Conservation (phyloP, 2,113 vertebrate species). For the Ciconia boyciana region DNA sequence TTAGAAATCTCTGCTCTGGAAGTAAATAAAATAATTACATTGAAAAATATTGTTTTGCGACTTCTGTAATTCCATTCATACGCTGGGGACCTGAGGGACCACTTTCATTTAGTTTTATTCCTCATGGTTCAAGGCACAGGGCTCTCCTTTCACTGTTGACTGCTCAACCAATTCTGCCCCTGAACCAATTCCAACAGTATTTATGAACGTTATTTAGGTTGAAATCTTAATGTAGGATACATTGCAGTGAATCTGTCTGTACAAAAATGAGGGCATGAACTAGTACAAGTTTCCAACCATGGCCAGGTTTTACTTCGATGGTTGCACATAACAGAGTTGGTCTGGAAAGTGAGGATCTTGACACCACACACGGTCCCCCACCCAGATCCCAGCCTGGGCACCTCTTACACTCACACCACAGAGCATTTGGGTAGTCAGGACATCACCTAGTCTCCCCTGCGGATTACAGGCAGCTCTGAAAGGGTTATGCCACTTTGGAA, state of each 20-base stretch:
- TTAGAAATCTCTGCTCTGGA: constrained; percentile 23
- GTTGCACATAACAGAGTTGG: neutral
- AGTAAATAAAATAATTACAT: constrained; percentile 49
- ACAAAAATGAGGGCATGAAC: neutral
- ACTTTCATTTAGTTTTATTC: constrained; percentile 32
- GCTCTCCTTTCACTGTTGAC: constrained; percentile 33
- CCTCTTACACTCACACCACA: fast-evolving
- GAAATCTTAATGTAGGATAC: neutral
- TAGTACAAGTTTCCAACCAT: neutral
- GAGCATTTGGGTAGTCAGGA: neutral
- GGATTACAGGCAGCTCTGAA: neutral
- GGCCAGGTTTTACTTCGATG: neutral
- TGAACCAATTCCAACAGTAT: constrained; percentile 13
- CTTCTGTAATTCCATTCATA: constrained; percentile 9
- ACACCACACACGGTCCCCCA: fast-evolving
- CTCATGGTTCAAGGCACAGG: constrained; percentile 34
- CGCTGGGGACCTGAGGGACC: neutral
- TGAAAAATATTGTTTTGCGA: neutral
- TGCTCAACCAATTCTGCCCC: constrained; percentile 41
- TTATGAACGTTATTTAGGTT: constrained; percentile 22
- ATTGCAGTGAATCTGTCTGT: neutral
- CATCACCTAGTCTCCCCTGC: fast-evolving
- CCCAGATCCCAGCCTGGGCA: neutral
- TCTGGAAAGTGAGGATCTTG: neutral
- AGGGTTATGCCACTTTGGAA: neutral